These are phyloP conservation scores for Hycleus phaleratus DNA, from an alignment of 1,140 invertebrate species.

Conservation along the genomic window DNA sequence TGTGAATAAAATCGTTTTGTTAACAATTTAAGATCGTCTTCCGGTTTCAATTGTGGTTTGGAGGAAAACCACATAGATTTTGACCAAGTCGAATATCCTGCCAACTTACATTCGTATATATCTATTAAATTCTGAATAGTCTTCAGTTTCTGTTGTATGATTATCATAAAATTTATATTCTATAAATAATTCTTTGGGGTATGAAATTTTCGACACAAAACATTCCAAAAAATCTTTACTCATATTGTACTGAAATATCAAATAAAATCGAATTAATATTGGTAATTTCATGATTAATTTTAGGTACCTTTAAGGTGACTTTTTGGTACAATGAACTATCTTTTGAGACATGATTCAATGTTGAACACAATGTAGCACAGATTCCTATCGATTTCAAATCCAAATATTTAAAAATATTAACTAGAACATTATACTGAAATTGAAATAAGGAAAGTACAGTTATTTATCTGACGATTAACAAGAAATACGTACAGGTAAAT, in stretches of 20 bases:
- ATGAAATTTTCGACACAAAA: slow-evolving; percentile 22
- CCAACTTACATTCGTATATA: slow-evolving; percentile 19
- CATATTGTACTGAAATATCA: slow-evolving; percentile 26
- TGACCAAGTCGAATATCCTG: too few species aligned
- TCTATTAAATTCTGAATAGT: slow-evolving; percentile 22
- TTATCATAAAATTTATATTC: slow-evolving; percentile 26
- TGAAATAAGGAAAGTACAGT: background rate
- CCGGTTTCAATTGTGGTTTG: too few species aligned
- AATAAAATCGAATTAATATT: background rate
- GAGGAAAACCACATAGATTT: too few species aligned
- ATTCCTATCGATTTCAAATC: slow-evolving; percentile 23
- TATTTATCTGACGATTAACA: background rate
- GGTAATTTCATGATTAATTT: background rate
- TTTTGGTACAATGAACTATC: slow-evolving; percentile 23
- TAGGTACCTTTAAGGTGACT: slow-evolving; percentile 21
- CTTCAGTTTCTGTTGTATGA: slow-evolving; percentile 17
- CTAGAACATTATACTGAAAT: slow-evolving; percentile 23
- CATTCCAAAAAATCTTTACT: slow-evolving; percentile 21
- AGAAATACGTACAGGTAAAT: slow-evolving; percentile 21
- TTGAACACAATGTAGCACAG: slow-evolving; percentile 26
- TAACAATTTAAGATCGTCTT: too few species aligned
- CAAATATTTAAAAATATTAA: slow-evolving; percentile 26
- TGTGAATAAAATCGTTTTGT: too few species aligned
- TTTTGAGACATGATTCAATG: slow-evolving; percentile 24
- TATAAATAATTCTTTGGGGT: slow-evolving; percentile 19